A percentile compares a stretch with the other conserved stretches of the same genome.
phyloP scores from a whole-genome alignment of 2,888 invertebrate species.

The Apamea anceps region DNA sequence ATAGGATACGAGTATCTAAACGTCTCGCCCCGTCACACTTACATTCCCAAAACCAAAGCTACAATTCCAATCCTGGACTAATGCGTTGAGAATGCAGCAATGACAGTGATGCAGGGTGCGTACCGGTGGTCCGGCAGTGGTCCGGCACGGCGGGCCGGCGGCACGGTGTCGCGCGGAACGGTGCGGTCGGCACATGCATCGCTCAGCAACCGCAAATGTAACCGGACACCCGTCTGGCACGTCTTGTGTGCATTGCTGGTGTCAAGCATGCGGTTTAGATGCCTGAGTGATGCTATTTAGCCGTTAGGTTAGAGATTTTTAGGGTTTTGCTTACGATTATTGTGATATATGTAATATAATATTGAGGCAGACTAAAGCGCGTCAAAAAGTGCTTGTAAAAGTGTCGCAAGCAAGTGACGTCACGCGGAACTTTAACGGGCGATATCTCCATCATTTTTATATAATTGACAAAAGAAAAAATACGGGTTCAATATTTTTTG shows the following conservation, averaged over 20 bases:
- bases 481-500: too few species aligned
- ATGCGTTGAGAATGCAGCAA: slow-evolving; percentile 64
- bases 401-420: too few species aligned
- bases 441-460: too few species aligned
- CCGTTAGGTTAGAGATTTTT: neutral
- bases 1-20: neutral
- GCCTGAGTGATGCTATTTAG: slow-evolving; percentile 53
- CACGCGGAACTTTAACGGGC: too few species aligned
- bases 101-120: slow-evolving; percentile 69
- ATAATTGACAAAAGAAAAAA: too few species aligned
- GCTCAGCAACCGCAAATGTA: slow-evolving; percentile 76
- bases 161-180: slow-evolving; percentile 50
- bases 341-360: neutral
- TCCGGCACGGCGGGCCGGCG: slow-evolving; percentile 39
- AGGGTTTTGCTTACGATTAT: neutral
- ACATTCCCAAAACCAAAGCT: slow-evolving; percentile 53
- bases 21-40: neutral
- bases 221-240: slow-evolving; percentile 75
- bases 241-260: slow-evolving; percentile 63
- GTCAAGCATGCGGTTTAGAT: slow-evolving; percentile 53
- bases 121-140: slow-evolving; percentile 47
- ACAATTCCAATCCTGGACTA: slow-evolving; percentile 61
- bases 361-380: neutral
- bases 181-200: slow-evolving; percentile 68
- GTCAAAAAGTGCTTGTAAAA: too few species aligned